Evolutionary conservation across 2,888 invertebrate species (phyloP), one percentile per base, ranked within the genome.

Genomic region (Tipula confusa): DNA sequence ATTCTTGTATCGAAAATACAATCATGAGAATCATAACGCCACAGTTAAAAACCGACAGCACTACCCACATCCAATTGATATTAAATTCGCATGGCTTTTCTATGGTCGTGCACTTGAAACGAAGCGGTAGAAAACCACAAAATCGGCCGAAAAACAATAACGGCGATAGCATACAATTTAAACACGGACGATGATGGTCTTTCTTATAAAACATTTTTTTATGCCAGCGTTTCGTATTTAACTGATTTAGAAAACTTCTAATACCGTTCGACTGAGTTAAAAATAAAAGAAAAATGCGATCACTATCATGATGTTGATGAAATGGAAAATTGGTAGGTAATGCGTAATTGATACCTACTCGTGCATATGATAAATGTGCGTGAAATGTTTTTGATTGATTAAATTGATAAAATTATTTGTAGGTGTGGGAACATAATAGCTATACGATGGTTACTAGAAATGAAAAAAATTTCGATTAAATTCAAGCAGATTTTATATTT

Each of bases 121-220:
- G 29, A 6, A 80, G 31, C 15, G 80, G 29, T n/a, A 31, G 2
- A 15, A 80, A 80, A 0, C 80, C 80, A 15, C 29, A 29, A 29
- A 80, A 80, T n/a, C 80, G 80, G n/a, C 80, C 80, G 6, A 80
- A 29, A 29, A 7, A 29, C 15, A 80, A 29, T 6, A 80, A 29
- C 15, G 80, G 80, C n/a, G 80, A 29, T 7, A 80, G n/a, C 29
- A 80, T 80, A 29, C 80, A 80, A 29, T 80, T 80, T 31, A 80
- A 31, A 80, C 80, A 80, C n/a, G 80, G 29, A 15, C 15, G 13
- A 29, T 80, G 80, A 29, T 80, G 29, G 31, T 80, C 29, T 80
- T 80, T 80, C 15, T 80, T 29, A n/a, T 5, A 15, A 29, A 31
- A 31, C 80, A 80, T 80, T 1, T 0, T n/a, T n/a, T n/a, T n/a